Evolutionary conservation across 2,113 vertebrate genomes (phyloP).

Genomic region (Petaurus breviceps): DNA sequence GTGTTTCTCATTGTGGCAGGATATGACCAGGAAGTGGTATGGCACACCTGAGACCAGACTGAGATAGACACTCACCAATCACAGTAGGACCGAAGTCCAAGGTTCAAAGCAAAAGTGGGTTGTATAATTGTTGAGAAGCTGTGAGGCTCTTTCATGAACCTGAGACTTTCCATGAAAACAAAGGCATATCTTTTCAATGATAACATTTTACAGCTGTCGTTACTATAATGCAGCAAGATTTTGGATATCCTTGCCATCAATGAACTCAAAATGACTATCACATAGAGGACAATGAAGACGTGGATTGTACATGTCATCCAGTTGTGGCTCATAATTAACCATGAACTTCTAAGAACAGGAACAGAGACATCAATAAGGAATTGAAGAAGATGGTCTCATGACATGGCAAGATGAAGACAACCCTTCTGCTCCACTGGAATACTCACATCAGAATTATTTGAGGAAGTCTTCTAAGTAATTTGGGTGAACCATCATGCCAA

Average conservation of each 20-base stretch:
- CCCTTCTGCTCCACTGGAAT: neutral
- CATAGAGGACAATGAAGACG: neutral
- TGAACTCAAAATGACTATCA: neutral
- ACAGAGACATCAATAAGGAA: neutral
- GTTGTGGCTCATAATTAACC: neutral
- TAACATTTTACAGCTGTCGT: neutral
- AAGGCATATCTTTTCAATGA: neutral
- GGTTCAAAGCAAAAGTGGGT: neutral
- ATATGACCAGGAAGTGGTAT: neutral
- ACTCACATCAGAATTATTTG: neutral
- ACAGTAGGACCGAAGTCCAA: neutral
- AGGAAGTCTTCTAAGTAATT: neutral
- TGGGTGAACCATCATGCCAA: neutral
- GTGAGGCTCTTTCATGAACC: neutral
- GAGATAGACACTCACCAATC: neutral
- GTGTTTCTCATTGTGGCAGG: neutral
- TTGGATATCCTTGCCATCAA: neutral
- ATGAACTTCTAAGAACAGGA: neutral
- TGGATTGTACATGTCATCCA: too few species aligned
- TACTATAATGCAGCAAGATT: neutral
- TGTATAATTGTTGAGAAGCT: neutral
- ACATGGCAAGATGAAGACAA: neutral
- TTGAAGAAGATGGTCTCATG: neutral
- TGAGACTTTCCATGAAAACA: neutral
- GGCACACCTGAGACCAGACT: neutral